These are phyloP conservation scores for Montipora sp. DNA, from an alignment of 64 coral and sea anemone species.

Conservation along the genomic window DNA sequence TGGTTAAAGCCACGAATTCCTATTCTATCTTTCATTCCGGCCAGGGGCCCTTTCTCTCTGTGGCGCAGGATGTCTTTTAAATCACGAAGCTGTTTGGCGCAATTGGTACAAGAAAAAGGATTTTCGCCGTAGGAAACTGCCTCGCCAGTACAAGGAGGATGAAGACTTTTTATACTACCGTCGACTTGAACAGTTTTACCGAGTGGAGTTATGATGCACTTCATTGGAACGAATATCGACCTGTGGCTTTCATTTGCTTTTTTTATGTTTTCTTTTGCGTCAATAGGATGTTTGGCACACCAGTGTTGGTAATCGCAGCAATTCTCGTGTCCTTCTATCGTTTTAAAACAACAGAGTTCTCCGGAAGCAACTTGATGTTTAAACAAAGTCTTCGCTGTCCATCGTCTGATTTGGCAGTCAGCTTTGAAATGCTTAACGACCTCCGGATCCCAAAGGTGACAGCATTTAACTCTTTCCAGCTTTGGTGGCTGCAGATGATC, in stretches of 20 bases:
- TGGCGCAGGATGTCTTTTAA: too few species aligned
- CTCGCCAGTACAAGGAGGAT: not conserved
- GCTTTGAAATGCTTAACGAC: conserved; percentile 34
- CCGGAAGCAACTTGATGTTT: not conserved
- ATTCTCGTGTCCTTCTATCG: not conserved
- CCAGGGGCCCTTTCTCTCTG: too few species aligned
- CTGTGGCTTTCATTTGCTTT: too few species aligned
- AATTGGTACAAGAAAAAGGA: not conserved
- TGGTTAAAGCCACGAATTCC: too few species aligned
- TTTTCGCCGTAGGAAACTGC: too few species aligned
- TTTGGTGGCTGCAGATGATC: too few species aligned
- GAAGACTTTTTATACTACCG: conserved; percentile 60
- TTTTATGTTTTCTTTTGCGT: too few species aligned
- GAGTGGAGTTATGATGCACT: not conserved
- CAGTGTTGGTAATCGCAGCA: not conserved
- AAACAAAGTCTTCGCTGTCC: conserved; percentile 23
- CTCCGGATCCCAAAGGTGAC: conserved; percentile 34
- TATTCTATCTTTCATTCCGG: too few species aligned
- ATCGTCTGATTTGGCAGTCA: conserved; percentile 31
- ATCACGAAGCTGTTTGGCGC: too few species aligned
- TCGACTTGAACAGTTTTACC: not conserved
- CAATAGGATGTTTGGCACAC: conserved; percentile 42
- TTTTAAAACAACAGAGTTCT: conserved; percentile 11
- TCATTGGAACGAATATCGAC: conserved; percentile 40
- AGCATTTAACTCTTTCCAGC: not conserved